phyloP scores from a whole-genome alignment of 2,113 vertebrate genomes.

The Ameiurus melas region DNA sequence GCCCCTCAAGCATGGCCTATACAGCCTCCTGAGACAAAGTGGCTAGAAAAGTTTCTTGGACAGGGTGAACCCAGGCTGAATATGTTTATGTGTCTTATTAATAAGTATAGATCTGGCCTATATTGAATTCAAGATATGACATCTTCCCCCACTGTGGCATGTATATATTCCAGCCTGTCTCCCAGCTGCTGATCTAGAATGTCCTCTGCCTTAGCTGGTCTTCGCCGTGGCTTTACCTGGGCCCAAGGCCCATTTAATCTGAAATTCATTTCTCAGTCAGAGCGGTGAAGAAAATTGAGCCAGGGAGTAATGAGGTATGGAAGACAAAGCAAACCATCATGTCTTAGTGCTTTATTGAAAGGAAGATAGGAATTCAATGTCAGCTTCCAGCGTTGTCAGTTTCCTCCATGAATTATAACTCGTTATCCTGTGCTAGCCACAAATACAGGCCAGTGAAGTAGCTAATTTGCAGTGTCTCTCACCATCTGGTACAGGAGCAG shows the following conservation, averaged over 20 bases:
- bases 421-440: neutral
- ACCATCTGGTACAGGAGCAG: conserved; percentile 27
- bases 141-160: neutral
- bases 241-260: conserved; percentile 37
- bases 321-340: conserved; percentile 30
- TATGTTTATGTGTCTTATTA: conserved; percentile 48
- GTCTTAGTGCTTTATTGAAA: conserved; percentile 35
- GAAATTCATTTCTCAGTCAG: conserved; percentile 34
- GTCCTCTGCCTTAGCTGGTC: conserved; percentile 14
- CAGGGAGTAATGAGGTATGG: conserved; percentile 45
- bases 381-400: conserved; percentile 38
- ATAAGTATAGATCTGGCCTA: conserved; percentile 36
- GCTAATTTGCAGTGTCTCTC: conserved; percentile 34
- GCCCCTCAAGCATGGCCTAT: conserved; percentile 38
- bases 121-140: conserved; percentile 40
- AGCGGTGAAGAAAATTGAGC: conserved; percentile 20
- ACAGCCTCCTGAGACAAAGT: conserved; percentile 34
- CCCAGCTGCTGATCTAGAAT: conserved; percentile 35
- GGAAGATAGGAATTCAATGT: conserved; percentile 28
- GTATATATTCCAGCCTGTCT: conserved; percentile 27
- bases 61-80: conserved; percentile 25
- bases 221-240: neutral
- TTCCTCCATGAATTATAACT: neutral
- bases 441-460: conserved; percentile 4
- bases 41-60: conserved; percentile 36